Evolutionary conservation across 1,140 invertebrate genomes (phyloP).

Genomic region (Tetragonula clypearis): DNA sequence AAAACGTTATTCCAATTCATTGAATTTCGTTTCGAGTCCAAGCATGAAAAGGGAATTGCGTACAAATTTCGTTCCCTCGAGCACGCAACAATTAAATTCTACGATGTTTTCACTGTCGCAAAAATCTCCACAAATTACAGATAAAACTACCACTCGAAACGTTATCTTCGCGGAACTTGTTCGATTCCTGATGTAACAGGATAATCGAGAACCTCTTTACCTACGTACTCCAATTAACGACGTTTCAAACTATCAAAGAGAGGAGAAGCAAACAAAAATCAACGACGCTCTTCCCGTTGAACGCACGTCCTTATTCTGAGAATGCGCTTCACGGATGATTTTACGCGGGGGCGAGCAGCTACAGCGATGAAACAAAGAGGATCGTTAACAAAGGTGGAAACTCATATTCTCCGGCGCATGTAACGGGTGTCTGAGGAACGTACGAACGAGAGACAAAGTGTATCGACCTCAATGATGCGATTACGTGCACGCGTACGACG

Average conservation of each 20-base stretch:
- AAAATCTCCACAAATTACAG: not conserved
- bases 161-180: not conserved
- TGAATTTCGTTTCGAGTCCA: not conserved
- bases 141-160: not conserved
- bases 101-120: not conserved
- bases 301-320: not conserved
- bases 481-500: slow-evolving; percentile 26
- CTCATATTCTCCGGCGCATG: not conserved
- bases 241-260: not conserved
- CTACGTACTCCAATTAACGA: not conserved
- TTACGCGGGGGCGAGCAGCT: not conserved
- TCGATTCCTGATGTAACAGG: not conserved
- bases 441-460: slow-evolving; percentile 22
- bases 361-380: not conserved
- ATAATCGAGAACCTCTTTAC: not conserved
- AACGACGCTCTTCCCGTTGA: too few relatives aligned
- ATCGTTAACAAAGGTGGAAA: not conserved
- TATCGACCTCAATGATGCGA: slow-evolving; percentile 53
- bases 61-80: not conserved
- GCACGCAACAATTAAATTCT: not conserved
- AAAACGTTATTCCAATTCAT: not conserved
- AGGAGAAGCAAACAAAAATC: not conserved
- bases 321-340: not conserved
- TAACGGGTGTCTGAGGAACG: slow-evolving; percentile 32
- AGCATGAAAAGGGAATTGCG: not conserved